Base-by-base conservation (phyloP, 2,888 invertebrate genomes). In the Stenolophus ochropezus region DNA sequence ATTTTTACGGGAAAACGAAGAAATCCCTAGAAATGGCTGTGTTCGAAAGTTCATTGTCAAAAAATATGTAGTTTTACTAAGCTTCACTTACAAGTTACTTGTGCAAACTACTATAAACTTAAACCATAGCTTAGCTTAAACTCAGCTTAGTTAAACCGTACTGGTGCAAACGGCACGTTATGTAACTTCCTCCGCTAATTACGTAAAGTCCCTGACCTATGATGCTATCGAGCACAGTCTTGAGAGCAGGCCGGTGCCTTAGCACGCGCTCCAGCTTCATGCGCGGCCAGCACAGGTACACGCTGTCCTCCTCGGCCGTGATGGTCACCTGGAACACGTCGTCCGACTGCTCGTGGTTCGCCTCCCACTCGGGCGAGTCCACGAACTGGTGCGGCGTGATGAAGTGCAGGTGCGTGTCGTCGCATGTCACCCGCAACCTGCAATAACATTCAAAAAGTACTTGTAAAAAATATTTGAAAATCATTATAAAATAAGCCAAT, bases 301-400 rank as follows among this genome's bases (percentile, higher is more conserved):
- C 92, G 89, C 94, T 93, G 85, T 93, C 93, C 87, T 96, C 96
- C 87, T 94, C 94, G 8, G 96, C 96, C 69, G 94, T 92, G 86
- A 95, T 93, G 82, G 94, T 94, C 86, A 95, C 95, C 93, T 96
- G 94, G 88, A 94, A 95, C 88, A 94, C 92, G 86, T 94, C 94
- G 86, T 94, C 94, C 74, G 94, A 93, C 87, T 94, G 94, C 86
- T 94, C 94, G 86, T 94, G 92, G 87, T 94, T 94, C 77, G 94
- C 94, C 86, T 96, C 96, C 95, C 96, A 96, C 90, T 96, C 96
- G 0, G 96, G 96, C n/a, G 96, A 96, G 89, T 96, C 96, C 83
- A 96, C 93, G 88, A 96, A 96, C 90, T 96, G 96, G 88, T 95
- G 95, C 83, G 93, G 92, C 86, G 93, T 92, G 86, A 96, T 94